Percentiles rank a stretch among this genome's conserved stretches.
phyloP scores from a whole-genome alignment of 2,797 vertebrate genomes.

The Craterocephalus amniculus region DNA sequence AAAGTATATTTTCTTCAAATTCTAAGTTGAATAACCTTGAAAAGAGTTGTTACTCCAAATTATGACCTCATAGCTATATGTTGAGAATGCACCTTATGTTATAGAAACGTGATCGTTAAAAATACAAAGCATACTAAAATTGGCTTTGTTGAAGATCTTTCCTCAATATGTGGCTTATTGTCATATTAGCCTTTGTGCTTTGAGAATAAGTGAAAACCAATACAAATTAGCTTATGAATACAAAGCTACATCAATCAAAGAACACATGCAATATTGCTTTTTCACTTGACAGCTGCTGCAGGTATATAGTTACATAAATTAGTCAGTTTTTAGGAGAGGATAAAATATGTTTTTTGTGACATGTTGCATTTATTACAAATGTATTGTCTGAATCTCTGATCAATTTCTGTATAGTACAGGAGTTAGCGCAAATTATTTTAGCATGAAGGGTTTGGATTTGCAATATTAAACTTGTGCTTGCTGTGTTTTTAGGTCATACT shows the following conservation, averaged over 20 bases:
- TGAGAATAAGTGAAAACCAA: constrained; percentile 61
- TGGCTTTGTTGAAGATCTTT: background rate
- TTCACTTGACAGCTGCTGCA: constrained; percentile 47
- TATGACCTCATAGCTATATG: background rate
- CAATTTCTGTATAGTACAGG: too few relatives aligned
- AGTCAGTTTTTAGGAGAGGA: background rate
- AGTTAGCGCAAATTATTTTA: background rate
- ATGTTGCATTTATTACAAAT: background rate
- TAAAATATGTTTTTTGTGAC: too few relatives aligned
- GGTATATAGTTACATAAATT: constrained; percentile 18
- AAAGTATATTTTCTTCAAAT: constrained; percentile 4
- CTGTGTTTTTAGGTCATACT: background rate
- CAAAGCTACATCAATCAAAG: constrained; percentile 80
- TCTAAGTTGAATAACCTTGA: background rate
- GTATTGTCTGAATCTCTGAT: background rate
- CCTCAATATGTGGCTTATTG: constrained; percentile 15
- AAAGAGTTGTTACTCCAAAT: constrained; percentile 45
- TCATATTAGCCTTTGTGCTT: constrained; percentile 27
- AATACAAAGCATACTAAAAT: background rate
- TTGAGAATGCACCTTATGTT: constrained; percentile 35
- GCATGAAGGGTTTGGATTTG: too few relatives aligned
- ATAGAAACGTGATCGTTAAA: constrained; percentile 58
- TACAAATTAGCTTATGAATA: constrained; percentile 82
- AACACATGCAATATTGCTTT: constrained; percentile 76
- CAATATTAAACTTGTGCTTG: background rate